Evolutionary conservation across 2,888 invertebrate species (phyloP).

Genomic region (Aleiodes leptofemur): DNA sequence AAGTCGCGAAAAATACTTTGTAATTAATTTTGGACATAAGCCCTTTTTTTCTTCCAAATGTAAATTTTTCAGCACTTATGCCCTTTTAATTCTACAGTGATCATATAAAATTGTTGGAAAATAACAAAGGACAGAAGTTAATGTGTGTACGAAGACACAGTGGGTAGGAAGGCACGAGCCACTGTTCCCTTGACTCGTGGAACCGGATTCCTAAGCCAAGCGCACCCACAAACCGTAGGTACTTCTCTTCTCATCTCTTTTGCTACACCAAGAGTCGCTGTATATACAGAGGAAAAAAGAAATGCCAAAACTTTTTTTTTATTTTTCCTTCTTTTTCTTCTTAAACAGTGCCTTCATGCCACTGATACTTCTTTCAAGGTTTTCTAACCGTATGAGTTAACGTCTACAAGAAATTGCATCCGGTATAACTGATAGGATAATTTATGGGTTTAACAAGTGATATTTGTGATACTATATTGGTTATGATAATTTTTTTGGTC

Average conservation of each 20-base stretch:
- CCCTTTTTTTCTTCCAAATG: too few relatives aligned
- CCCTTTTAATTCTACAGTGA: neutral
- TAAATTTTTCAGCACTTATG: neutral
- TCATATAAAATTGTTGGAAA: constrained; percentile 3
- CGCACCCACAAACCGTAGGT: constrained; percentile 15
- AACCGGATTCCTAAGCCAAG: constrained; percentile 59
- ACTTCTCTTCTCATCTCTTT: constrained; percentile 6
- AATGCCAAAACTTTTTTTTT: neutral
- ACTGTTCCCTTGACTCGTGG: constrained; percentile 51
- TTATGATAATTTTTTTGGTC: neutral
- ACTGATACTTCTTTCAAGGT: constrained; percentile 23
- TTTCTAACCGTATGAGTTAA: constrained; percentile 17
- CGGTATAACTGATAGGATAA: constrained; percentile 30
- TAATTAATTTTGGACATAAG: too few relatives aligned
- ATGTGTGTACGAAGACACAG: constrained; percentile 17
- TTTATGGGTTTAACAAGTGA: constrained; percentile 4
- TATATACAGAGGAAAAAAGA: constrained; percentile 27
- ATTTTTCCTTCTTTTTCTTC: neutral
- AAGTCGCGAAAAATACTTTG: too few relatives aligned
- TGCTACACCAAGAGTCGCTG: constrained; percentile 15
- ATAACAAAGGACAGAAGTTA: constrained; percentile 28
- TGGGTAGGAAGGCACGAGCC: constrained; percentile 24
- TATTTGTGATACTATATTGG: constrained; percentile 2
- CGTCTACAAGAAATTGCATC: constrained; percentile 37
- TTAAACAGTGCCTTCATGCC: constrained; percentile 4